Percentiles rank a stretch among this genome's conserved stretches.
Evolutionary conservation across 2,797 vertebrate genomes (phyloP).

Genomic region (Trachurus trachurus): DNA sequence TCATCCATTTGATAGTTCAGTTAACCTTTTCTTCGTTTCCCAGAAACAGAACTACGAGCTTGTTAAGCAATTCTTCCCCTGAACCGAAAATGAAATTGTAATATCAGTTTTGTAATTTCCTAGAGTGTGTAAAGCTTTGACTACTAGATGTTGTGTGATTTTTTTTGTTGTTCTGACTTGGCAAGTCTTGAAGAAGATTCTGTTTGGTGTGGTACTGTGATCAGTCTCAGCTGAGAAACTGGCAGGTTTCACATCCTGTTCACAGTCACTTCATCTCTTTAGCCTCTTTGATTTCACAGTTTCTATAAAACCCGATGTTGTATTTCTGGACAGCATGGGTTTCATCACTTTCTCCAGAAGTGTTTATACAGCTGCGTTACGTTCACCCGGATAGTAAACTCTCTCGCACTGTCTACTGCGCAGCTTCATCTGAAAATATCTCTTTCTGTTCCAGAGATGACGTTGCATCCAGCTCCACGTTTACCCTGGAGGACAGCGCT

Average conservation of each 20-base stretch:
- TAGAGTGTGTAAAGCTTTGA: no score
- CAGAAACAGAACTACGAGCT: no score
- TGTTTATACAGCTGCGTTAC: constrained; percentile 44
- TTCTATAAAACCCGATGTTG: neutral
- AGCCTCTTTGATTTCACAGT: constrained; percentile 17
- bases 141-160: neutral
- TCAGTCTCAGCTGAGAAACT: constrained; percentile 7
- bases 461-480: constrained; percentile 92
- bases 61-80: neutral
- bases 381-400: constrained; percentile 12
- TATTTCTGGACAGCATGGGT: neutral
- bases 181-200: constrained; percentile 7
- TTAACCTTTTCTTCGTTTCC: no score
- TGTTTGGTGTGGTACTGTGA: constrained; percentile 31
- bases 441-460: constrained; percentile 86
- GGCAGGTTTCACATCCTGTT: neutral
- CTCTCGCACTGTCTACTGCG: neutral
- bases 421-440: neutral
- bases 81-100: neutral
- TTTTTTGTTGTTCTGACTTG: neutral
- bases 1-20: no score
- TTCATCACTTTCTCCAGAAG: neutral
- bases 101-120: neutral
- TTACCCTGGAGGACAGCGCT: constrained; percentile 95
- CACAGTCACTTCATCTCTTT: neutral